Conservation (phyloP, 2,888 invertebrate genomes). For the Sphaerophoria taeniata region DNA sequence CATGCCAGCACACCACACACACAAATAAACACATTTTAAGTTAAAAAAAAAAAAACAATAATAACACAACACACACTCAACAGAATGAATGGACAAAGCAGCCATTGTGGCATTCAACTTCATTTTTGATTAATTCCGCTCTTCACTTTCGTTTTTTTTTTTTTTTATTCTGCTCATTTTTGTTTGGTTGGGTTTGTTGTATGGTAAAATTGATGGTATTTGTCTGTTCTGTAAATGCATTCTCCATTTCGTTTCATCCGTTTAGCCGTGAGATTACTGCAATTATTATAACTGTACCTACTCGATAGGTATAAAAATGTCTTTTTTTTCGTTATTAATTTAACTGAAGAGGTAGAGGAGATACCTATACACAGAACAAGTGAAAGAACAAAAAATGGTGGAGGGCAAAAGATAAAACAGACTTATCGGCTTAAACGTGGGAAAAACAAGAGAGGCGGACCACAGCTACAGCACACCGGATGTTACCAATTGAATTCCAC, state of each 20-base stretch:
- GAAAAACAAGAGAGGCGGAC: slow-evolving; percentile 47
- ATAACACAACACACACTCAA: not conserved
- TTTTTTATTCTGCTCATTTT: not conserved
- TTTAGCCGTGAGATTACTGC: slow-evolving; percentile 58
- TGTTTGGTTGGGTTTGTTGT: not conserved
- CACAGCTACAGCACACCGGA: slow-evolving; percentile 55
- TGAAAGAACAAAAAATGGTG: not conserved
- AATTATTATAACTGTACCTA: slow-evolving; percentile 50
- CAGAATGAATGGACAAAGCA: slow-evolving; percentile 63
- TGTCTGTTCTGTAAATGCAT: slow-evolving; percentile 13
- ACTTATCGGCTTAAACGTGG: slow-evolving; percentile 8
- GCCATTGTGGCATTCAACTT: slow-evolving; percentile 73
- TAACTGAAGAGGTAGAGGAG: slow-evolving; percentile 44
- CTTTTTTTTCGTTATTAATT: slow-evolving; percentile 10
- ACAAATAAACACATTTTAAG: not conserved
- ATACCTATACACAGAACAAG: slow-evolving; percentile 29
- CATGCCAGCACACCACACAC: slow-evolving; percentile 33
- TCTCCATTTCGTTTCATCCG: slow-evolving; percentile 47
- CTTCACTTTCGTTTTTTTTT: slow-evolving; percentile 5
- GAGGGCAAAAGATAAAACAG: slow-evolving; percentile 41
- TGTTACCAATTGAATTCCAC: slow-evolving; percentile 74
- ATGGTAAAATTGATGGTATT: slow-evolving; percentile 23
- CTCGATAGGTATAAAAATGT: slow-evolving; percentile 38
- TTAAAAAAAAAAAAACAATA: not conserved
- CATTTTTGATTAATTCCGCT: slow-evolving; percentile 65